A percentile compares a stretch with the other conserved stretches of the same genome.
phyloP scores from a whole-genome alignment of 2,888 invertebrate species.

The Zelleria hepariella region DNA sequence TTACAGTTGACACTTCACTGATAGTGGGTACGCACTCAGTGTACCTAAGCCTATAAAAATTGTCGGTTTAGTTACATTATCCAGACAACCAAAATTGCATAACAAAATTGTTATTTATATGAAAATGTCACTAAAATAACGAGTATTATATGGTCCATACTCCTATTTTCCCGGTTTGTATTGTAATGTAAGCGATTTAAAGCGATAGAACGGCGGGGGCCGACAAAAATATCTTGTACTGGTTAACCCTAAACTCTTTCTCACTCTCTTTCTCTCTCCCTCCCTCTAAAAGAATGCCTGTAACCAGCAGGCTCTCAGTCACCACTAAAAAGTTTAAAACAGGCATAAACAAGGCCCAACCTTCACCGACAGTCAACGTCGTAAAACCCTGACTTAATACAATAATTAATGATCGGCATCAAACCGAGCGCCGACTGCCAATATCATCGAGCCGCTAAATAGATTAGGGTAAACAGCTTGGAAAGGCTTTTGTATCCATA shows the following conservation, averaged over 20 bases:
- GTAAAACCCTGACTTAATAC: background rate
- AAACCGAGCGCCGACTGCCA: constrained; percentile 19
- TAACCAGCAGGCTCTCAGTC: too few relatives aligned
- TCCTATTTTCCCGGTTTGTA: too few relatives aligned
- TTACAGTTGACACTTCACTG: background rate
- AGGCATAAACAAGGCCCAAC: background rate
- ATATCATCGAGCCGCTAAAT: constrained; percentile 29
- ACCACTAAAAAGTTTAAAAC: too few relatives aligned
- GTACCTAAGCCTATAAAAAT: background rate
- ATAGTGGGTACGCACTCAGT: background rate
- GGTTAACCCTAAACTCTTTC: too few relatives aligned
- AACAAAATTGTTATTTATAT: too few relatives aligned
- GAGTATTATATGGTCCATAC: too few relatives aligned
- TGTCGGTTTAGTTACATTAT: constrained; percentile 10
- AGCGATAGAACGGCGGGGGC: too few relatives aligned
- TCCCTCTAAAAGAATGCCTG: too few relatives aligned
- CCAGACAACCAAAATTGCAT: constrained; percentile 7
- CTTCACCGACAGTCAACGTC: background rate
- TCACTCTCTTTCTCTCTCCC: too few relatives aligned
- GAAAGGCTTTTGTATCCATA: constrained; percentile 68
- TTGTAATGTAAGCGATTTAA: too few relatives aligned
- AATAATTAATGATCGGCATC: background rate
- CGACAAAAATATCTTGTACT: too few relatives aligned
- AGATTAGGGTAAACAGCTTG: constrained; percentile 66
- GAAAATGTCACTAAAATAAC: too few relatives aligned